These are phyloP conservation scores for Acanthosepion lycidas DNA, from an alignment of 2,888 invertebrate species.

Conservation along the genomic window DNA sequence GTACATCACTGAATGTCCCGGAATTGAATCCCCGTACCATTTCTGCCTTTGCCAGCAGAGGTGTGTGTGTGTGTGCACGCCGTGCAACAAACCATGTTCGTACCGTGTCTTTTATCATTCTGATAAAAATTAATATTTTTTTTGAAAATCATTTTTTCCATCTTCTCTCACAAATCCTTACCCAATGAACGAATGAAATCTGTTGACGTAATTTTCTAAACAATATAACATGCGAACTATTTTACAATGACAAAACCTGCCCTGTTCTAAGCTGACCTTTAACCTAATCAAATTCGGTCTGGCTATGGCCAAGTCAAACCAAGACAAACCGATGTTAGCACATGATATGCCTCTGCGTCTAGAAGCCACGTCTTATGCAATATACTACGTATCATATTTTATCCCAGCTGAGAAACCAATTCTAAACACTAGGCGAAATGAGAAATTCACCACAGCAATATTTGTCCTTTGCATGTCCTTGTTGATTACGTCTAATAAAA, in stretches of 20 bases:
- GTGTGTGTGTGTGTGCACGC: not conserved
- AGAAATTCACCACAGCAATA: not conserved
- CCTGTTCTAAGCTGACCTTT: not conserved
- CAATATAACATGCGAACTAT: not conserved
- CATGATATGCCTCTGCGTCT: not conserved
- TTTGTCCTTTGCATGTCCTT: conserved; percentile 2
- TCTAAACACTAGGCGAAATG: not conserved
- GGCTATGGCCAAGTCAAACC: not conserved
- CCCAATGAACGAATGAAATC: not conserved
- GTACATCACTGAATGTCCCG: no score
- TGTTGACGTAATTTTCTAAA: not conserved
- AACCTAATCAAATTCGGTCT: not conserved
- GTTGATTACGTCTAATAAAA: not conserved
- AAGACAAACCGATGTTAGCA: not conserved
- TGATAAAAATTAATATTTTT: not conserved
- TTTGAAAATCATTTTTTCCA: not conserved
- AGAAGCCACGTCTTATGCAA: not conserved
- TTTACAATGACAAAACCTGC: not conserved
- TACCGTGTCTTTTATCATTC: not conserved
- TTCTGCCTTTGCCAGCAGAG: no score
- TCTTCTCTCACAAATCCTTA: not conserved
- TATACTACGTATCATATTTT: not conserved
- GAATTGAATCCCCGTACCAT: no score
- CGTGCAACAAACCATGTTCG: not conserved
- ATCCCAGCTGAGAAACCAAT: not conserved